These are phyloP conservation scores for Larimichthys crocea DNA, from an alignment of 2,113 vertebrate genomes.

Conservation along the genomic window DNA sequence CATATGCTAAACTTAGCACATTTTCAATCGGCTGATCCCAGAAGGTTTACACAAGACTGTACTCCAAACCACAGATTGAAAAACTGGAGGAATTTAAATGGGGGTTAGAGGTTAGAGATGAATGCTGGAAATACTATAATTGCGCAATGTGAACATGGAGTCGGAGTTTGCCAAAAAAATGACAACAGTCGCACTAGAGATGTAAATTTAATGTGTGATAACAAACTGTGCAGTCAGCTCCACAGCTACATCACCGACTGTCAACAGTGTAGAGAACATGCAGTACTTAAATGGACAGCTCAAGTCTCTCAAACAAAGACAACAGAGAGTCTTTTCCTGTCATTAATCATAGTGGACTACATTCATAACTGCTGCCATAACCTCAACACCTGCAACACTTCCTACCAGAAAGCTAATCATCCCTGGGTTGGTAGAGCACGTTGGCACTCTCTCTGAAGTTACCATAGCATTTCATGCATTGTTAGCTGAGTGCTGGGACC, in stretches of 20 bases:
- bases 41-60: conserved; percentile 25
- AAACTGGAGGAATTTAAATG: conserved; percentile 32
- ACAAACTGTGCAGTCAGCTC: conserved; percentile 24
- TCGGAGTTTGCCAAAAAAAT: background rate
- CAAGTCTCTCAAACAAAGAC: conserved; percentile 22
- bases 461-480: conserved; percentile 30
- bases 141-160: conserved; percentile 22
- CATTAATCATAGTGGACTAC: background rate
- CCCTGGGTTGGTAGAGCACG: background rate
- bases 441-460: conserved; percentile 21
- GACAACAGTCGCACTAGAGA: background rate
- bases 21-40: conserved; percentile 34
- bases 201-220: conserved; percentile 29
- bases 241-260: background rate
- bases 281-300: conserved; percentile 30
- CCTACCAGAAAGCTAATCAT: conserved; percentile 9
- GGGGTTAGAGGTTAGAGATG: conserved; percentile 30
- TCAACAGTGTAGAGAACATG: background rate
- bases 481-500: conserved; percentile 50
- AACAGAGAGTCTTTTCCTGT: conserved; percentile 17
- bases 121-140: conserved; percentile 36
- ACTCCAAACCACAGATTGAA: conserved; percentile 48
- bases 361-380: conserved; percentile 13
- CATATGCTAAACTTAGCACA: conserved; percentile 10
- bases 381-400: conserved; percentile 23